These are phyloP conservation scores for Tenthredo notha DNA, from an alignment of 2,888 invertebrate species.

Conservation along the genomic window DNA sequence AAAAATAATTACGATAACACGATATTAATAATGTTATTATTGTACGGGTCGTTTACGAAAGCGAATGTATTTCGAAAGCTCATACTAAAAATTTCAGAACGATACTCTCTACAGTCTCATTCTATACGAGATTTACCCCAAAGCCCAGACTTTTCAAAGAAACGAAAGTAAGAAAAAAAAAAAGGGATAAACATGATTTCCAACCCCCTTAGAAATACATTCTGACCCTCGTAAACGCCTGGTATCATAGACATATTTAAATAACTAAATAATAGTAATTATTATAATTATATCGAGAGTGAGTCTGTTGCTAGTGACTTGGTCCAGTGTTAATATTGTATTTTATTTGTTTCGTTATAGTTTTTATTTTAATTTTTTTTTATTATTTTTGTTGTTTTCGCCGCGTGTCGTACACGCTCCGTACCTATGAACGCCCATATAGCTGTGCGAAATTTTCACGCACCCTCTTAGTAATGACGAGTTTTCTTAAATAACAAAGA, in stretches of 20 bases:
- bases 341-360: constrained; percentile 78
- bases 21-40: constrained; percentile 72
- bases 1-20: constrained; percentile 63
- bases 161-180: not conserved
- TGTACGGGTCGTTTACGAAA: constrained; percentile 42
- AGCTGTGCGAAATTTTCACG: constrained; percentile 42
- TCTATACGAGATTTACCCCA: not conserved
- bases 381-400: constrained; percentile 72
- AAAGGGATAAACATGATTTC: not conserved
- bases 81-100: not conserved
- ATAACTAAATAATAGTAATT: constrained; percentile 64
- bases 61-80: constrained; percentile 12
- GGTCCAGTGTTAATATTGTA: constrained; percentile 78
- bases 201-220: not conserved
- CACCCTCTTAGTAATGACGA: constrained; percentile 46
- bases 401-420: constrained; percentile 76
- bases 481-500: constrained; percentile 41
- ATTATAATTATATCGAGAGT: constrained; percentile 73
- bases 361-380: constrained; percentile 67
- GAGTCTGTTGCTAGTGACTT: constrained; percentile 75
- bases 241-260: constrained; percentile 64
- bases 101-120: not conserved
- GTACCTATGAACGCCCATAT: constrained; percentile 70
- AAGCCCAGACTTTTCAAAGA: not conserved
- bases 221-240: constrained; percentile 7